phyloP scores from a whole-genome alignment of 1,140 invertebrate species.

The Meloidogyne chitwoodi region DNA sequence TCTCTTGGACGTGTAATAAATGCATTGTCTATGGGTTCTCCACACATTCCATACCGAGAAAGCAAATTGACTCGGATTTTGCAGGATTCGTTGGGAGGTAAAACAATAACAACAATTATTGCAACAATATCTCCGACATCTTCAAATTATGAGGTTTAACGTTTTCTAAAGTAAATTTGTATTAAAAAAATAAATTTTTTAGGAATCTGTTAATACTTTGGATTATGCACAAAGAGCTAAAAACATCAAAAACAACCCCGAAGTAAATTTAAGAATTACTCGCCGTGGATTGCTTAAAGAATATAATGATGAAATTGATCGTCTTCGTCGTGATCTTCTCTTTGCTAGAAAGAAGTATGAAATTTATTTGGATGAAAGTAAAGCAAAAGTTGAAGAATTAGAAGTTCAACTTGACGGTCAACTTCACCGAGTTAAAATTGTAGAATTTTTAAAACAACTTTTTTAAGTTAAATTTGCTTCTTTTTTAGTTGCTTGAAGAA shows the following conservation, averaged over 20 bases:
- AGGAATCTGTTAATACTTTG: slow-evolving; percentile 88
- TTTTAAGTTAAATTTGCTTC: background rate
- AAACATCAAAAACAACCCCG: slow-evolving; percentile 89
- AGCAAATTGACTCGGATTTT: slow-evolving; percentile 85
- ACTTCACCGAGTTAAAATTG: slow-evolving; percentile 35
- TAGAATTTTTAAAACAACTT: background rate
- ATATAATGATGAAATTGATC: slow-evolving; percentile 84
- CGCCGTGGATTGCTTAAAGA: slow-evolving; percentile 77
- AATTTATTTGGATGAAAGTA: slow-evolving; percentile 70
- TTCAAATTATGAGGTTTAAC: slow-evolving; percentile 68
- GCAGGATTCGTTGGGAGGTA: slow-evolving; percentile 91
- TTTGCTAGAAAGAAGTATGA: slow-evolving; percentile 75
- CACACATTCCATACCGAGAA: slow-evolving; percentile 88
- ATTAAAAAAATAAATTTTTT: slow-evolving; percentile 12
- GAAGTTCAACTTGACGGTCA: slow-evolving; percentile 34
- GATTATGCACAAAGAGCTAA: slow-evolving; percentile 92
- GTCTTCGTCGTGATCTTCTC: slow-evolving; percentile 74
- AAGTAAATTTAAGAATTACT: slow-evolving; percentile 85
- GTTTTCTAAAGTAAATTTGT: too few relatives aligned
- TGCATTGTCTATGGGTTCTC: slow-evolving; percentile 81
- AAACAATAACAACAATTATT: slow-evolving; percentile 89
- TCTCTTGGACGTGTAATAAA: slow-evolving; percentile 93
- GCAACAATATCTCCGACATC: slow-evolving; percentile 86
- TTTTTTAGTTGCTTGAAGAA: slow-evolving; percentile 37
- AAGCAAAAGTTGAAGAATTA: slow-evolving; percentile 41